Percentiles rank a stretch among this genome's conserved stretches.
Evolutionary conservation across 2,797 vertebrate species (phyloP).

Genomic region (Pteronotus mesoamericanus): DNA sequence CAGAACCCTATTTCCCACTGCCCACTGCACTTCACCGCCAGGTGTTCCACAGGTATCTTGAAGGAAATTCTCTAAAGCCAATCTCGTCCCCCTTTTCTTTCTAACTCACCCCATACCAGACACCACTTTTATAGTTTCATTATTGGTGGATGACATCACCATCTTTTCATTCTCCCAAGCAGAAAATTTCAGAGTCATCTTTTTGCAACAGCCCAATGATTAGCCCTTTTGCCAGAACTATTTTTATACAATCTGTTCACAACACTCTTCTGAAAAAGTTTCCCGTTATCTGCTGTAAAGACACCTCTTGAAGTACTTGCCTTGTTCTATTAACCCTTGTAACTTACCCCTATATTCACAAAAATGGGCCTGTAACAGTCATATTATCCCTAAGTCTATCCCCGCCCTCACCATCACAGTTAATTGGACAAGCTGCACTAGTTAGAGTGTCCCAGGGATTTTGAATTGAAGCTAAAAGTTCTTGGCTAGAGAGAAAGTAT

Average conservation of each 20-base stretch:
- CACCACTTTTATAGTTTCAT: neutral
- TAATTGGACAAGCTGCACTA: neutral
- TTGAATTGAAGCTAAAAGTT: neutral
- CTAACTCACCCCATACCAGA: neutral
- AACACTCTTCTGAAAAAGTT: neutral
- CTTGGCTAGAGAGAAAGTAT: neutral
- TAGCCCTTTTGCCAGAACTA: neutral
- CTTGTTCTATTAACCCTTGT: neutral
- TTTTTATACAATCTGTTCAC: neutral
- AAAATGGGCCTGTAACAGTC: neutral
- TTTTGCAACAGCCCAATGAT: neutral
- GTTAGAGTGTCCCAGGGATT: neutral
- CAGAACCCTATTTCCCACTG: neutral
- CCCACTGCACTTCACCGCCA: neutral
- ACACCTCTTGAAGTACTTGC: neutral
- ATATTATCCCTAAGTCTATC: neutral
- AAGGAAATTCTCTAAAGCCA: neutral
- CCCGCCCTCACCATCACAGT: too few species aligned
- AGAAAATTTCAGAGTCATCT: neutral
- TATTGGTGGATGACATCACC: neutral
- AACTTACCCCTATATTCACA: neutral
- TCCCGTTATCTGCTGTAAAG: neutral
- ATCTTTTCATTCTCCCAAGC: neutral
- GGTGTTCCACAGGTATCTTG: neutral
- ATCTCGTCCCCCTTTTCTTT: neutral